Evolutionary conservation across 2,113 vertebrate genomes (phyloP).

Genomic region (Macheiramphus alcinus): DNA sequence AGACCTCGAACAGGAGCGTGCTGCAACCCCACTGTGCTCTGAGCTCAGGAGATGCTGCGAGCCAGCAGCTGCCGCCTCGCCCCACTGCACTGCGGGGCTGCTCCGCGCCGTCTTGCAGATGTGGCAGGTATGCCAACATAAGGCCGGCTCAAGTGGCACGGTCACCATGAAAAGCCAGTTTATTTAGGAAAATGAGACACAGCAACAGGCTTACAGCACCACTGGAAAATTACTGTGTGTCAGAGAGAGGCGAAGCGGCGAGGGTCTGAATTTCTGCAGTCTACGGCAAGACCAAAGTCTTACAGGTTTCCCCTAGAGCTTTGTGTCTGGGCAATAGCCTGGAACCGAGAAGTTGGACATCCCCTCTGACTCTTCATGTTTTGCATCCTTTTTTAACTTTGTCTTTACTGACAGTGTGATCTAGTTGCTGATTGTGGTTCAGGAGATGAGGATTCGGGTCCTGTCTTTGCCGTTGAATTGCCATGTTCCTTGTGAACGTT

Average conservation of each 20-base stretch:
- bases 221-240: conserved; percentile 12
- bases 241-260: neutral
- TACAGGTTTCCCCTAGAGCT: neutral
- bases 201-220: neutral
- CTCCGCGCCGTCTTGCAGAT: rapidly evolving
- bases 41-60: neutral
- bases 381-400: neutral
- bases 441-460: neutral
- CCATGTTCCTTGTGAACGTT: neutral
- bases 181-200: neutral
- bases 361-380: neutral
- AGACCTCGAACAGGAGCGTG: neutral
- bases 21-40: neutral
- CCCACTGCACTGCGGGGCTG: rapidly evolving
- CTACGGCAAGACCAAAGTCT: neutral
- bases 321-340: neutral
- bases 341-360: rapidly evolving
- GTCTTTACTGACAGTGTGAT: neutral
- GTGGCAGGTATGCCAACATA: neutral
- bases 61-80: rapidly evolving
- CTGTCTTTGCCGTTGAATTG: neutral
- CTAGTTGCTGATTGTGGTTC: neutral
- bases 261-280: neutral
- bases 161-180: neutral
- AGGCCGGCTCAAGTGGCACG: neutral